Evolutionary conservation across 2,797 vertebrate species (phyloP).

Genomic region (Telmatherina bonti): DNA sequence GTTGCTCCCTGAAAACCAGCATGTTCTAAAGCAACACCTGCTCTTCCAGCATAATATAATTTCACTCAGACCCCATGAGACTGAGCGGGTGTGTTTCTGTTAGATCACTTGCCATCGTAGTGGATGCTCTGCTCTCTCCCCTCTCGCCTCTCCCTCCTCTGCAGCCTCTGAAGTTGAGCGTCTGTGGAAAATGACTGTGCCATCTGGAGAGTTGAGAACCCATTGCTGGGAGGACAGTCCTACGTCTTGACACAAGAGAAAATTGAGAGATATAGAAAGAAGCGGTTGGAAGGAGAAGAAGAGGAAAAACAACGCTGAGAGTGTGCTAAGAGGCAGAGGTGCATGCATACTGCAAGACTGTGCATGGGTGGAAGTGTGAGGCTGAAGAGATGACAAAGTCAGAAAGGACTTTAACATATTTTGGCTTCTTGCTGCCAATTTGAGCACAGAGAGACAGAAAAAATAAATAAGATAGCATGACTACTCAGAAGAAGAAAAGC

Average conservation of each 20-base stretch:
- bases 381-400: constrained; percentile 36
- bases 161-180: constrained; percentile 66
- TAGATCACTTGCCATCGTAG: constrained; percentile 26
- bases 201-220: constrained; percentile 69
- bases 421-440: constrained; percentile 39
- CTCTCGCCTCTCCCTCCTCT: constrained; percentile 4
- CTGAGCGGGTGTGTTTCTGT: constrained; percentile 28
- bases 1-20: not conserved
- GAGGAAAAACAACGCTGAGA: constrained; percentile 12
- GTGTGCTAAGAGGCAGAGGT: constrained; percentile 26
- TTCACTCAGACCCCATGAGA: constrained; percentile 19
- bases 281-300: constrained; percentile 8
- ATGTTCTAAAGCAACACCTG: not conserved
- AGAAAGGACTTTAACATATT: constrained; percentile 44
- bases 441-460: constrained; percentile 68
- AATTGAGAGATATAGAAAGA: constrained; percentile 13
- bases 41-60: constrained; percentile 8
- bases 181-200: constrained; percentile 62
- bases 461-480: constrained; percentile 63
- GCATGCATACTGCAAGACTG: constrained; percentile 9
- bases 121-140: constrained; percentile 39
- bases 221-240: constrained; percentile 32
- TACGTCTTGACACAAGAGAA: constrained; percentile 44
- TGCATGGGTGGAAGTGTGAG: constrained; percentile 44
- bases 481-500: constrained; percentile 37